phyloP scores from a whole-genome alignment of 2,888 invertebrate genomes.

The Synanthedon vespiformis region DNA sequence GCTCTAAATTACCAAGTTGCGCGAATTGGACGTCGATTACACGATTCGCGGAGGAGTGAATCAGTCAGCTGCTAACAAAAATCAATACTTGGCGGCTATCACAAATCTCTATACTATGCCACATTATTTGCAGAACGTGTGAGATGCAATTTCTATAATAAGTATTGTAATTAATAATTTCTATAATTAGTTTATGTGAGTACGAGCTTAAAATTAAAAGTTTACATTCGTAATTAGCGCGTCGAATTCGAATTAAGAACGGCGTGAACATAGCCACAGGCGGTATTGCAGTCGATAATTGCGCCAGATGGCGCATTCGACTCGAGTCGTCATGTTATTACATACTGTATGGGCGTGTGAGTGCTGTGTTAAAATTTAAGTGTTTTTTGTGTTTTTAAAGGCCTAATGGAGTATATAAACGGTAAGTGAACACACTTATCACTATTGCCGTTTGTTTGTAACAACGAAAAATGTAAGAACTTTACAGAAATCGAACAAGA shows the following conservation, averaged over 20 bases:
- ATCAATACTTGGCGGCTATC: slow-evolving; percentile 44
- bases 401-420: slow-evolving; percentile 49
- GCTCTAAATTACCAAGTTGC: slow-evolving; percentile 7
- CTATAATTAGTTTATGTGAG: slow-evolving; percentile 13
- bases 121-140: slow-evolving; percentile 5
- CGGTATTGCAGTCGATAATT: slow-evolving; percentile 17
- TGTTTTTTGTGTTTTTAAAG: slow-evolving; percentile 61
- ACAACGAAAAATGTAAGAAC: slow-evolving; percentile 25
- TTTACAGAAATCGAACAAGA: slow-evolving; percentile 45
- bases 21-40: slow-evolving; percentile 5
- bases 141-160: slow-evolving; percentile 5
- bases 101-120: slow-evolving; percentile 13
- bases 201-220: slow-evolving; percentile 19
- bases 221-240: slow-evolving; percentile 19
- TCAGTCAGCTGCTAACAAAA: slow-evolving; percentile 61
- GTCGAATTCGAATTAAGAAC: slow-evolving; percentile 41
- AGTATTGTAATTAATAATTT: slow-evolving; percentile 3
- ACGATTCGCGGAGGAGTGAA: slow-evolving; percentile 26
- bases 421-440: slow-evolving; percentile 44
- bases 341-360: slow-evolving; percentile 66
- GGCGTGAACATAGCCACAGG: slow-evolving; percentile 44
- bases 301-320: slow-evolving; percentile 64
- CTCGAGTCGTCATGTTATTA: slow-evolving; percentile 66
- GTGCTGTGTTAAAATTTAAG: slow-evolving; percentile 62
- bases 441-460: slow-evolving; percentile 11